Conservation (phyloP, 2,797 vertebrate species). For the Enteromius thamalakanensis region DNA sequence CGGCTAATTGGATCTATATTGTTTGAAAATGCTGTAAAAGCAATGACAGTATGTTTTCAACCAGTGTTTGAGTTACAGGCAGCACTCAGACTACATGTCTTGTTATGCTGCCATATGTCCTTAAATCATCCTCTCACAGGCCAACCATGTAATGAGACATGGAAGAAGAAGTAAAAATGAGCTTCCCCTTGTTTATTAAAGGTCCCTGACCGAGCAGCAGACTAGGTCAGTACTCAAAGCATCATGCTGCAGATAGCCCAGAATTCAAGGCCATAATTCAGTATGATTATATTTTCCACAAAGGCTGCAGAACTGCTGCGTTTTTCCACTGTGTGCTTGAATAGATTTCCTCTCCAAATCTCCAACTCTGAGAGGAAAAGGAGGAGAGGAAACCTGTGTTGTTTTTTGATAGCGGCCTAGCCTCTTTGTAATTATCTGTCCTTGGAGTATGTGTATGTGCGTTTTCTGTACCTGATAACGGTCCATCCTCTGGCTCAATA, state of each 20-base stretch:
- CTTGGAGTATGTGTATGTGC: conserved; percentile 15
- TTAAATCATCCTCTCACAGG: conserved; percentile 25
- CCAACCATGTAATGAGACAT: conserved; percentile 28
- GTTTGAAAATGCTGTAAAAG: not conserved
- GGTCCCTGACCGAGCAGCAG: conserved; percentile 24
- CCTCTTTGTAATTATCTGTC: conserved; percentile 52
- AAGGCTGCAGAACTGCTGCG: conserved; percentile 21
- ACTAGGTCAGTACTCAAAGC: conserved; percentile 26
- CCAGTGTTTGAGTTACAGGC: conserved; percentile 28
- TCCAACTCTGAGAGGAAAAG: conserved; percentile 45
- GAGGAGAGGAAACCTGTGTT: conserved; percentile 53
- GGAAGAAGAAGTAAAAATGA: conserved; percentile 22
- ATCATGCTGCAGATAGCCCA: conserved; percentile 22
- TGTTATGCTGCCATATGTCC: conserved; percentile 11
- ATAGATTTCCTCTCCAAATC: conserved; percentile 46
- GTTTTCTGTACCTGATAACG: conserved; percentile 78
- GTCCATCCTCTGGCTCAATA: conserved; percentile 70
- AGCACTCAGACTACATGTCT: conserved; percentile 34
- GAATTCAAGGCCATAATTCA: conserved; percentile 41
- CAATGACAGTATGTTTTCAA: not conserved
- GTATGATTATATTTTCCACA: conserved; percentile 58
- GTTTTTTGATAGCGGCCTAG: conserved; percentile 76
- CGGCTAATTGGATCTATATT: not conserved
- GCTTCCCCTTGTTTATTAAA: conserved; percentile 49
- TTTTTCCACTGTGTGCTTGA: conserved; percentile 49